Conservation (phyloP, 2,888 invertebrate species). For the Eutolmus rufibarbis region DNA sequence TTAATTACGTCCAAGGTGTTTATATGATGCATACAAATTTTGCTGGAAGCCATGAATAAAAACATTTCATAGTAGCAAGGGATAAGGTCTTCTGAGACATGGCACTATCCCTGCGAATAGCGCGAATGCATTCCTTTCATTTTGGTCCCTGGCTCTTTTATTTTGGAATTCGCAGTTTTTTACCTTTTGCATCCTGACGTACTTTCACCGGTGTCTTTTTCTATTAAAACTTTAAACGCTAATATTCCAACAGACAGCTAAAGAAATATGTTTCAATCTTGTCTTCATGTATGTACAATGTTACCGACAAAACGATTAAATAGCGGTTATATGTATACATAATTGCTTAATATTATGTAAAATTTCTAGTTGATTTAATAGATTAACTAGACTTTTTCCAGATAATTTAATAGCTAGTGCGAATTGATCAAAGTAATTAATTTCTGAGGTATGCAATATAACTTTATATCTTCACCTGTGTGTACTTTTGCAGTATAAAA, state of each 20-base stretch:
- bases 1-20: constrained; percentile 34
- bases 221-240: background rate
- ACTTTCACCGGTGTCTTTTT: background rate
- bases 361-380: too few relatives aligned
- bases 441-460: too few relatives aligned
- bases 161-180: background rate
- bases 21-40: constrained; percentile 33
- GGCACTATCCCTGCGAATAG: background rate
- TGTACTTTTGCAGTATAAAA: too few relatives aligned
- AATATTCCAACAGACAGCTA: background rate
- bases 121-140: background rate
- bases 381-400: too few relatives aligned
- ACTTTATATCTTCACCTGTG: too few relatives aligned
- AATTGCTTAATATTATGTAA: too few relatives aligned
- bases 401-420: too few relatives aligned
- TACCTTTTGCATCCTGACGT: background rate
- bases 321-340: too few relatives aligned
- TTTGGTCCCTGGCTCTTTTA: background rate
- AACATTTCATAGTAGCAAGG: background rate
- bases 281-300: too few relatives aligned
- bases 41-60: constrained; percentile 8
- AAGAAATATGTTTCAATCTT: background rate
- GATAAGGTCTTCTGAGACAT: background rate
- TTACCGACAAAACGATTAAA: too few relatives aligned
- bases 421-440: too few relatives aligned